Base-by-base conservation (phyloP, 2,888 invertebrate genomes). In the Athalia rosae region DNA sequence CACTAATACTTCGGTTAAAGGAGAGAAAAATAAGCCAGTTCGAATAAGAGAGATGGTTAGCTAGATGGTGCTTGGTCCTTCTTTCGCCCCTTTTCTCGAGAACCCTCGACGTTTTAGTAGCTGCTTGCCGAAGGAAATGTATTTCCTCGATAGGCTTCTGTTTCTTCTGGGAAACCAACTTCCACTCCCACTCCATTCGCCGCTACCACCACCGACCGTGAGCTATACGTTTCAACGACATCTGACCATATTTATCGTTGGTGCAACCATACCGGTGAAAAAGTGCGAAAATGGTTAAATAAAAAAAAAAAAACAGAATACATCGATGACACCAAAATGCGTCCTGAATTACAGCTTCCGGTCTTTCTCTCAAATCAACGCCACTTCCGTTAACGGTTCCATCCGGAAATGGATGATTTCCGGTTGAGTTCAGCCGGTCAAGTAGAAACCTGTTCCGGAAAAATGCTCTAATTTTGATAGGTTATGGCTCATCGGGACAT, bases 121-220 rank as follows among this genome's bases (percentile, higher is more conserved):
- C 58, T 58, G 71, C 71, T 58, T 58, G 56, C 71, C 41, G 45
- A 71, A 71, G 71, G 58, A 71, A 71, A 71, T 71, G 71, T 71
- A 71, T 71, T 71, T 71, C 11, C 53, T 9, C 71, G 71, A 71
- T 71, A 58, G 71, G 7, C 71, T 71, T 71, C 58, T 45, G 43
- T 45, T 58, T 45, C 56, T 28, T 9, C 28, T 4, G 8, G 9
- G 11, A 41, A 41, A 11, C 53, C 53, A 41, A 62, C 15, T 5
- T 8, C 48, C 8, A 4, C 28, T 50, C 28, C 11, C 63, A 7
- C 4, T 11, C 13, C 50, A 3, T 28, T 28, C 28, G 28, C 28
- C 28, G 28, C 28, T 28, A 1, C 28, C 28, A 28, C 28, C 28
- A 28, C 28, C 28, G 28, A 2, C 28, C 28, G 0, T 28, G 28